Percentiles rank a stretch among this genome's conserved stretches.
These are phyloP conservation scores for Australoheros facetus DNA, from an alignment of 2,797 vertebrate species.

Conservation along the genomic window DNA sequence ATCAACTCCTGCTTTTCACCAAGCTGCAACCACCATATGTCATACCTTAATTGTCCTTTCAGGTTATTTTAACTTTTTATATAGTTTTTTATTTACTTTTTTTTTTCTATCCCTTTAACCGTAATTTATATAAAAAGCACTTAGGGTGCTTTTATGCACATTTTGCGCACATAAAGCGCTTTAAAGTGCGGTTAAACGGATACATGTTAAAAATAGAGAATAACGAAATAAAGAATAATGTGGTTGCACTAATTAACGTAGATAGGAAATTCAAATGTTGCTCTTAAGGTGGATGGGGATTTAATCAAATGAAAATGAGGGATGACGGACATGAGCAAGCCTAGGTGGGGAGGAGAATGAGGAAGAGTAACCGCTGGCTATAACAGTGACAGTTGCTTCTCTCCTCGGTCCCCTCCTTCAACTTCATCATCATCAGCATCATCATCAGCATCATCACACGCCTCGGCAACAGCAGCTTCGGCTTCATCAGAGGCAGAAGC, in stretches of 20 bases:
- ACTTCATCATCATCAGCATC: conserved; percentile 28
- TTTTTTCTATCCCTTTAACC: too few relatives aligned
- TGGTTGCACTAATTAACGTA: neutral
- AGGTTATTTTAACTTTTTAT: neutral
- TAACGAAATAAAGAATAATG: neutral
- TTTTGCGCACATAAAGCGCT: too few relatives aligned
- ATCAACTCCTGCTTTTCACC: conserved; percentile 9
- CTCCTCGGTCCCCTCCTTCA: conserved; percentile 4
- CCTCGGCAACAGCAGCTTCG: conserved; percentile 52
- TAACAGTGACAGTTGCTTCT: conserved; percentile 62
- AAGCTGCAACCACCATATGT: neutral
- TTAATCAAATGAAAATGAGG: conserved; percentile 27
- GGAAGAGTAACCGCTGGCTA: conserved; percentile 55
- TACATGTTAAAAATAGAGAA: neutral
- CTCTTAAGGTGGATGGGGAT: neutral
- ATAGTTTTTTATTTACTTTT: too few relatives aligned
- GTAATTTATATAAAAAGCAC: too few relatives aligned
- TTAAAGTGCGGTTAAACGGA: too few relatives aligned
- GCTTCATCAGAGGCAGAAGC: conserved; percentile 24
- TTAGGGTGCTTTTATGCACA: too few relatives aligned
- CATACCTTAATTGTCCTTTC: neutral
- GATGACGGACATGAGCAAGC: conserved; percentile 45
- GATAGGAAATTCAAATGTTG: neutral
- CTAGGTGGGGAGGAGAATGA: conserved; percentile 19
- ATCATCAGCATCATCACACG: conserved; percentile 24